Evolutionary conservation across 2,797 vertebrate species (phyloP).

Genomic region (Parotocinclus haroldoi): DNA sequence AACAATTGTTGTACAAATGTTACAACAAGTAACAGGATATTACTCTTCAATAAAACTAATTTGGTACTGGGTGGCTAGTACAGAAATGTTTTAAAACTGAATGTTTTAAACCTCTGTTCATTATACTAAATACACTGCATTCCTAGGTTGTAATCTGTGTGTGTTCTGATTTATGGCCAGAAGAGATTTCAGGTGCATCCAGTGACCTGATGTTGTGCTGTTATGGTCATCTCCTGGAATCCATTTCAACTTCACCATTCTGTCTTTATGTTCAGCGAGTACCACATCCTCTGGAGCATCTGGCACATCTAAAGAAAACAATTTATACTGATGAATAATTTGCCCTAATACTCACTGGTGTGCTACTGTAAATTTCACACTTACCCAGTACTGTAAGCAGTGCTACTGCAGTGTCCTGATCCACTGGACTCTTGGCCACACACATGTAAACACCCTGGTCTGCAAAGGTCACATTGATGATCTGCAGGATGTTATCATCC

Average conservation of each 20-base stretch:
- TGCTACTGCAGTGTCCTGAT: constrained; percentile 63
- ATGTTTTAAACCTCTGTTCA: not conserved
- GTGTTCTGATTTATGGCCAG: not conserved
- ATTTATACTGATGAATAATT: not conserved
- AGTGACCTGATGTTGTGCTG: constrained; percentile 83
- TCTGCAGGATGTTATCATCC: constrained; percentile 79
- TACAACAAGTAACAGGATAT: not conserved
- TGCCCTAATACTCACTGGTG: not conserved
- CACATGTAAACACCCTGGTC: constrained; percentile 87
- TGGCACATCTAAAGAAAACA: constrained; percentile 77
- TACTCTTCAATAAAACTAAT: not conserved
- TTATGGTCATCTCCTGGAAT: constrained; percentile 82
- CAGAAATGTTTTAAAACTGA: not conserved
- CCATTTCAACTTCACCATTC: constrained; percentile 86
- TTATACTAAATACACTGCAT: constrained; percentile 12
- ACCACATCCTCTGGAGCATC: constrained; percentile 79
- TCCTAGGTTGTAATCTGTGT: constrained; percentile 21
- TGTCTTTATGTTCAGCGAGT: constrained; percentile 79
- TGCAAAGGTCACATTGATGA: constrained; percentile 75
- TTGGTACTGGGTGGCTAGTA: not conserved
- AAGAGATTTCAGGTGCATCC: not conserved
- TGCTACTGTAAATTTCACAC: constrained; percentile 35
- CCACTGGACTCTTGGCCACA: constrained; percentile 78
- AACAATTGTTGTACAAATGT: not conserved
- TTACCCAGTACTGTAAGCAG: constrained; percentile 84